A percentile compares a stretch with the other conserved stretches of the same genome.
These are phyloP conservation scores for Pantherophis vulpinus DNA, from an alignment of 2,797 vertebrate genomes.

Conservation along the genomic window DNA sequence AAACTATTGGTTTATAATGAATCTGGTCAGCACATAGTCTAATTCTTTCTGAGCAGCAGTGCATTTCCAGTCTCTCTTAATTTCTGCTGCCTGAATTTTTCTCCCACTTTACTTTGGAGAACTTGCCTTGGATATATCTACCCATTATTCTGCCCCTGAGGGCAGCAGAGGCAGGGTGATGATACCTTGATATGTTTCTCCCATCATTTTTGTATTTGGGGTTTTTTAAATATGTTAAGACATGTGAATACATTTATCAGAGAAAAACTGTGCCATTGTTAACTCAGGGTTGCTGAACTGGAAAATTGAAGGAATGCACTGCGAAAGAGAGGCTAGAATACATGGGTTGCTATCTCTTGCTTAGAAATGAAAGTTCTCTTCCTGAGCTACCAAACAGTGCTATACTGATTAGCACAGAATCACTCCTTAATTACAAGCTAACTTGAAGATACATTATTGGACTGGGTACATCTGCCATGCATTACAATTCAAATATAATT, in stretches of 20 bases:
- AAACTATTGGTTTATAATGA: neutral
- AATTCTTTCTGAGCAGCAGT: neutral
- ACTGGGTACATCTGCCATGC: no score
- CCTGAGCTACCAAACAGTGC: neutral
- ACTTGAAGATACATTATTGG: neutral
- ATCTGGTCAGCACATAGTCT: neutral
- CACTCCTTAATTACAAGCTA: neutral
- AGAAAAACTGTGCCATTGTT: neutral
- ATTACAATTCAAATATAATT: neutral
- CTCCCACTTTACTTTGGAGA: neutral
- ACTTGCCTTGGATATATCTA: neutral
- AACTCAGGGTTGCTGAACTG: neutral
- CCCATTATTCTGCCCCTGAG: neutral
- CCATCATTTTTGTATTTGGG: neutral
- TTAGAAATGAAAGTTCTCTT: neutral
- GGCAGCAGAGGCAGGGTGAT: neutral
- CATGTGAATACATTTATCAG: neutral
- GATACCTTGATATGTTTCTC: neutral
- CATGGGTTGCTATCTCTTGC: neutral
- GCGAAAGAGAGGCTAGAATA: neutral
- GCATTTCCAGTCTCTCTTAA: neutral
- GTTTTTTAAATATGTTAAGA: neutral
- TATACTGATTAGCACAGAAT: neutral
- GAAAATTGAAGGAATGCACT: neutral
- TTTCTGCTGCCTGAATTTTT: neutral